Evolutionary conservation across 1,140 invertebrate genomes (phyloP), one percentile per base, ranked within the genome.

Genomic region (Teleogryllus occipitalis): DNA sequence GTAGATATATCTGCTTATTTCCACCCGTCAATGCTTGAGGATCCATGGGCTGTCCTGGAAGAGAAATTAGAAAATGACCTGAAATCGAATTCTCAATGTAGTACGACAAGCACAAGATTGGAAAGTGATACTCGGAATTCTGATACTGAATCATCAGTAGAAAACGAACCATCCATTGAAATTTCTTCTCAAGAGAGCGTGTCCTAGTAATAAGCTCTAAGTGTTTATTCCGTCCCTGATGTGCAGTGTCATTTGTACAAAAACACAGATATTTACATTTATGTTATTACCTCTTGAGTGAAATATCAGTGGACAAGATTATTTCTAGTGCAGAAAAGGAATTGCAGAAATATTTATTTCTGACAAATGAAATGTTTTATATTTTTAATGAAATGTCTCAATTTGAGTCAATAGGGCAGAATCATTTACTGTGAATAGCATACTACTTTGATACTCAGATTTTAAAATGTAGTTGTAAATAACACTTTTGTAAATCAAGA

Each of bases 31-130:
- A 80, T 80, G 80, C 74, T 80, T 27, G 76, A 80, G 39, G 80
- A 80, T 78, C 80, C 80, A 8, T 80, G 80, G 80, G 80, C 80
- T n/a, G 80, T 77, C 10, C 49, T 80, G 47, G 80, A 80, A 48
- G 27, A 77, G 39, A 80, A 78, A 78, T 47, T 74, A 22, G 15
- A 47, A 48, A 77, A 77, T 48, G 10, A 10, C 18, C 10, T 14
- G 18, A 14, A 18, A 14, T 14, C 10, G 2, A 14, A 10, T 65
- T 65, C 54, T 18, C 54, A 65, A 65, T 14, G 54, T 18, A 14
- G 10, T 14, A 3, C 54, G 10, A 65, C 18, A 18, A 18, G 54
- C 18, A 65, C 54, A 14, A 18, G 18, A 65, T 10, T 18, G 18
- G 54, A 18, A 65, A 65, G 18, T 65, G 54, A 65, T 65, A 18